Base-by-base conservation (phyloP, 2,888 invertebrate genomes). In the Torymus texanus region DNA sequence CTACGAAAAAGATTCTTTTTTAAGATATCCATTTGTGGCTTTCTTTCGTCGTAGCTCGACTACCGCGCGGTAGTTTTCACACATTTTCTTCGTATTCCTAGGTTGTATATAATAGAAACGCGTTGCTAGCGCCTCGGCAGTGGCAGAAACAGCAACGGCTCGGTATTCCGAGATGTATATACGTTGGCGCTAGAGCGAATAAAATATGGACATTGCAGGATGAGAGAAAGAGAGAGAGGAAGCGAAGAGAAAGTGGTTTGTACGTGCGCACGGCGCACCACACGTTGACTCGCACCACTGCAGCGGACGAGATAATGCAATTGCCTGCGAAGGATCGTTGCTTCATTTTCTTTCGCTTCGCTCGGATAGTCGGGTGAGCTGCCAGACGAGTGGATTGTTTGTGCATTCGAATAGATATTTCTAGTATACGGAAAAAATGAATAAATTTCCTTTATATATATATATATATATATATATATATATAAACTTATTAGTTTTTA, bases 251-350 rank as follows among this genome's bases (percentile, higher is more conserved):
- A 71, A 58, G 24, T 55, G 65, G 58, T 55, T 21, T 14, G 65
- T 16, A 53, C 21, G 41, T 51, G 41, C n/a, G 56, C 50, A 13
- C 51, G 75, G 13, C 70, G 62, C 29, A 55, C 59, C 24, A 21
- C 13, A 72, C 68, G 70, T 70, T 71, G 77, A 80, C 80, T 80
- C 62, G 75, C 24, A 78, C 71, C 21, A 78, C 80, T 78, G 21
- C 53, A 8, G 14, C 53, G 5, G 14, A 2, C 55, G 66, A 66
- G 67, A 65, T 73, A 73, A 73, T 73, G 67, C 78, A 73, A 78
- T 78, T 78, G 58, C 50, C 18, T 73, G 16, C 74, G 29, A 61
- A 63, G 41, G 24, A 51, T 24, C 24, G 16, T 13, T 12, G 53
- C 21, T 56, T 65, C 55, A 4, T 16, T 61, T 71, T 41, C 41